Evolutionary conservation across 1,140 invertebrate genomes (phyloP).

Genomic region (Steinernema feltiae): DNA sequence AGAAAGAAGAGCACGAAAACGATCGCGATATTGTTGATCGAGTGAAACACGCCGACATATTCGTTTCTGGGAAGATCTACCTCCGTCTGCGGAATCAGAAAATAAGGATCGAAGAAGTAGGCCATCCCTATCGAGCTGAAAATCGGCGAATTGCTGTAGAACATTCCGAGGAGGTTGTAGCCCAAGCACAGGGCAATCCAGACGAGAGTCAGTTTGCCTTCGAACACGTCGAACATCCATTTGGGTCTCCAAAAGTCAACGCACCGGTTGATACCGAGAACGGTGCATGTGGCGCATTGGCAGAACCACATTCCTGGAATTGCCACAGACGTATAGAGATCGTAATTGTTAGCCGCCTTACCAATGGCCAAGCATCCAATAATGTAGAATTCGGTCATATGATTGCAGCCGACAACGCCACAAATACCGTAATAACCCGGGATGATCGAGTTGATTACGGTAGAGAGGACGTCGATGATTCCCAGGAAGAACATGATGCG

Average conservation of each 20-base stretch:
- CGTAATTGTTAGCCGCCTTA: neutral
- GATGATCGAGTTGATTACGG: neutral
- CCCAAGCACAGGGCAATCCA: neutral
- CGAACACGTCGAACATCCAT: neutral
- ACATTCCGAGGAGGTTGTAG: neutral
- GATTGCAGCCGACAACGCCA: neutral
- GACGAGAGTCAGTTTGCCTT: neutral
- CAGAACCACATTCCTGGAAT: neutral
- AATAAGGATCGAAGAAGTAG: constrained; percentile 29
- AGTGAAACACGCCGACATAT: constrained; percentile 16
- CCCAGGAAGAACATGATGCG: neutral
- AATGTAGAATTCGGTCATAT: neutral
- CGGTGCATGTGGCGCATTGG: neutral
- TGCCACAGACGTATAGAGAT: neutral
- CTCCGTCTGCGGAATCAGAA: neutral
- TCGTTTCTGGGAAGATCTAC: neutral
- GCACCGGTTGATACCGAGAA: neutral
- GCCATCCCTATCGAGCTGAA: constrained; percentile 24
- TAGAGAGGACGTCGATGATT: neutral
- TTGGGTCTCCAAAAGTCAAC: neutral
- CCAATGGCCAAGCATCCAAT: neutral
- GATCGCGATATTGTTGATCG: constrained; percentile 24
- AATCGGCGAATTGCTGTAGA: constrained; percentile 4
- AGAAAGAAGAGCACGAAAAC: constrained; percentile 3
- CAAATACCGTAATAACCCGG: neutral